phyloP scores from a whole-genome alignment of 1,140 invertebrate species.

The Leptonema lineaticorne region DNA sequence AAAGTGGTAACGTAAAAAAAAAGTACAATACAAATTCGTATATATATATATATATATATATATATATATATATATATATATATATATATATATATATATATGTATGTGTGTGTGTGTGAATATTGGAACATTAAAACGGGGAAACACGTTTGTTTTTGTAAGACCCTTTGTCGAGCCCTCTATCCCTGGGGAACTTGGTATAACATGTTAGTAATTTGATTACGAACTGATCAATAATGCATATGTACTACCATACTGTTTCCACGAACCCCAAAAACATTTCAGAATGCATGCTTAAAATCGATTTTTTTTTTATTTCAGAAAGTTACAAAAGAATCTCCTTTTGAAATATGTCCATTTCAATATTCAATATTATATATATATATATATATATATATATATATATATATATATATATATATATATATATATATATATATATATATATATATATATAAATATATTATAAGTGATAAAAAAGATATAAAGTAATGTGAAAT shows the following conservation, averaged over 20 bases:
- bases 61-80: too few relatives aligned
- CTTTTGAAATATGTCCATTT: neutral
- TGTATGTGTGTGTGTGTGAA: too few relatives aligned
- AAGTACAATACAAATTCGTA: too few relatives aligned
- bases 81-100: too few relatives aligned
- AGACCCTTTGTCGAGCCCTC: too few relatives aligned
- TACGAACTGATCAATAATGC: constrained; percentile 39
- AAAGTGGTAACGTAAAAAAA: too few relatives aligned
- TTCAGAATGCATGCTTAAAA: neutral
- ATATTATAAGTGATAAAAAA: too few relatives aligned
- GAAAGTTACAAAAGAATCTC: neutral
- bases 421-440: neutral
- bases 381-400: neutral
- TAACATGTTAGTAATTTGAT: constrained; percentile 38
- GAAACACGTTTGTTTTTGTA: too few relatives aligned
- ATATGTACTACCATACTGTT: constrained; percentile 5
- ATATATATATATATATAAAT: too few relatives aligned
- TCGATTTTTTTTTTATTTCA: constrained; percentile 16
- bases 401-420: neutral
- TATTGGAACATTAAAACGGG: too few relatives aligned
- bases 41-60: too few relatives aligned
- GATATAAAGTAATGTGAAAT: too few relatives aligned
- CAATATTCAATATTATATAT: neutral
- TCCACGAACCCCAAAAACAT: neutral
- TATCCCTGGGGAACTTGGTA: constrained; percentile 22